Evolutionary conservation across 2,113 vertebrate species (phyloP).

Genomic region (Misgurnus anguillicaudatus): DNA sequence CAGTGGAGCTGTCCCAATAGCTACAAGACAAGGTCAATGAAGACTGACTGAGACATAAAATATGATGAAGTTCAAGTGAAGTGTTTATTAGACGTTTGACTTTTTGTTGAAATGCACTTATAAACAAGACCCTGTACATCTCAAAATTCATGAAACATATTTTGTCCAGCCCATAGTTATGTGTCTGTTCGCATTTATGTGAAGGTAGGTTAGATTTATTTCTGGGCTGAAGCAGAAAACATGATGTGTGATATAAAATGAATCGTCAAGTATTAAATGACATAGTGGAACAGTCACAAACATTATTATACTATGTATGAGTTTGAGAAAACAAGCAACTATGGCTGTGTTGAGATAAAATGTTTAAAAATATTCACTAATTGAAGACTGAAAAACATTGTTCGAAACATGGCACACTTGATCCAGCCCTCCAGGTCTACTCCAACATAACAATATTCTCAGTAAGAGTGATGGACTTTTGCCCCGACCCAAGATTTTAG

Average conservation of each 20-base stretch:
- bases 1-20: constrained; percentile 58
- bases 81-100: constrained; percentile 8
- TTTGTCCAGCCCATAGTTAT: background rate
- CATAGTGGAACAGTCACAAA: constrained; percentile 7
- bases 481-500: constrained; percentile 31
- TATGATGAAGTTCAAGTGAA: background rate
- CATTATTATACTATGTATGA: background rate
- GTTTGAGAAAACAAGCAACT: background rate
- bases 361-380: background rate
- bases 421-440: constrained; percentile 14
- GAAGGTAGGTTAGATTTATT: constrained; percentile 18
- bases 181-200: background rate
- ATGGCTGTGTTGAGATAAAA: background rate
- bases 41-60: background rate
- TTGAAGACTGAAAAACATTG: background rate
- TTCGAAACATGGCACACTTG: constrained; percentile 18
- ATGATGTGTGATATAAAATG: constrained; percentile 20
- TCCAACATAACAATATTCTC: constrained; percentile 35
- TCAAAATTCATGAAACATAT: constrained; percentile 11
- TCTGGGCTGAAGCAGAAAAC: background rate
- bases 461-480: constrained; percentile 49
- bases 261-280: background rate
- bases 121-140: constrained; percentile 4
- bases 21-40: constrained; percentile 10
- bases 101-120: constrained; percentile 9